A percentile compares a stretch with the other conserved stretches of the same genome.
Evolutionary conservation across 2,797 vertebrate species (phyloP).

Genomic region (Propithecus perrieri): DNA sequence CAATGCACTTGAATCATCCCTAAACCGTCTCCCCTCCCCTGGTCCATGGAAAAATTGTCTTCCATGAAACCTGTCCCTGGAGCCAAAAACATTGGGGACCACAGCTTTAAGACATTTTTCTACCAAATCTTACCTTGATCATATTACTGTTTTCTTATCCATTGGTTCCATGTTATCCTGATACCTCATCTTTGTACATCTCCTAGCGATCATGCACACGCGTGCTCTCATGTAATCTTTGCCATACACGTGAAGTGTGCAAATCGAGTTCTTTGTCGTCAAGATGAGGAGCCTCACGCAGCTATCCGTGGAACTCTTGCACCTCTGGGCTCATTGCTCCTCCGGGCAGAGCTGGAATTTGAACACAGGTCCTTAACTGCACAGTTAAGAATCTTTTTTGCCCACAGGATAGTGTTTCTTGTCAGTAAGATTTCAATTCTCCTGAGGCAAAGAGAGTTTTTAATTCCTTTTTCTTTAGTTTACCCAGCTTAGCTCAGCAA

Average conservation of each 20-base stretch:
- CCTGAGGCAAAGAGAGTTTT: background rate
- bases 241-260: fast-evolving
- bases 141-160: fast-evolving
- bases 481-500: background rate
- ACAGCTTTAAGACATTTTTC: background rate
- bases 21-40: no score
- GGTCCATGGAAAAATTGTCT: no score
- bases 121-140: background rate
- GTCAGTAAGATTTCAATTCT: background rate
- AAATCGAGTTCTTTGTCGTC: background rate
- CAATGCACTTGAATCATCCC: no score
- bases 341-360: background rate
- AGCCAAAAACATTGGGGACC: no score
- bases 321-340: fast-evolving
- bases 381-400: background rate
- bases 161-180: fast-evolving
- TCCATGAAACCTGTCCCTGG: no score
- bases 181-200: fast-evolving
- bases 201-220: fast-evolving
- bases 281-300: background rate
- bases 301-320: fast-evolving
- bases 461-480: background rate
- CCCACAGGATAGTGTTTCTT: background rate
- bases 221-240: fast-evolving
- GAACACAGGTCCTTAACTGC: no score